phyloP scores from a whole-genome alignment of 2,888 invertebrate species.

The Hyalella azteca region DNA sequence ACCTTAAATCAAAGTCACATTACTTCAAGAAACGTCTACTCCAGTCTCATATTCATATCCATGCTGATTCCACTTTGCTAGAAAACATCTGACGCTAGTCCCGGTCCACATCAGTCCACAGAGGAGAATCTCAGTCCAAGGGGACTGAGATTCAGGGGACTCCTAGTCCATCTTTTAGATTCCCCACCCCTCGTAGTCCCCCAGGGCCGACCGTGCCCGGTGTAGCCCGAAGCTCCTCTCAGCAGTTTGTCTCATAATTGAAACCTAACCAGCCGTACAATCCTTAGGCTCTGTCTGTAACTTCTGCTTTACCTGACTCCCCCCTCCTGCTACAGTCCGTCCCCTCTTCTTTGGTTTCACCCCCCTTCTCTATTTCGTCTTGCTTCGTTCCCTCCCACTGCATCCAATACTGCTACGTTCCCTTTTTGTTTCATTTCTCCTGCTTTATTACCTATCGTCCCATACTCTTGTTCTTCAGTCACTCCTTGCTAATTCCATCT shows the following conservation, averaged over 20 bases:
- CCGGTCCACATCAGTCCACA: no score
- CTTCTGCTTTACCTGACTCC: constrained; percentile 30
- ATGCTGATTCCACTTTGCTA: no score
- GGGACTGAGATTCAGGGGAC: no score
- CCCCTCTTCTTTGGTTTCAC: background rate
- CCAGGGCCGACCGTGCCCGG: background rate
- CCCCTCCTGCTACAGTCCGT: background rate
- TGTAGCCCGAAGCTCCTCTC: constrained; percentile 33
- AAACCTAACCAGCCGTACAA: constrained; percentile 37
- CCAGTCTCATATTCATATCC: no score
- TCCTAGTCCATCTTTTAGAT: no score
- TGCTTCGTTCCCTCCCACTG: background rate
- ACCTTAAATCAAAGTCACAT: no score
- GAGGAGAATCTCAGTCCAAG: no score
- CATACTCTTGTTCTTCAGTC: background rate
- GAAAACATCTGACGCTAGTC: no score
- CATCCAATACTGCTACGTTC: no score
- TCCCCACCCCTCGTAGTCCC: background rate
- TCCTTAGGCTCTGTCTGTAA: constrained; percentile 30
- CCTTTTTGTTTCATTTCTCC: no score
- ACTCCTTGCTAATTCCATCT: background rate
- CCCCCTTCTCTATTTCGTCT: constrained; percentile 6
- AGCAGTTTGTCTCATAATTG: constrained; percentile 33
- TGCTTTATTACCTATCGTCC: no score
- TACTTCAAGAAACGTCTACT: no score